These are phyloP conservation scores for Aphodius sticticus DNA, from an alignment of 2,888 invertebrate species.

Conservation along the genomic window DNA sequence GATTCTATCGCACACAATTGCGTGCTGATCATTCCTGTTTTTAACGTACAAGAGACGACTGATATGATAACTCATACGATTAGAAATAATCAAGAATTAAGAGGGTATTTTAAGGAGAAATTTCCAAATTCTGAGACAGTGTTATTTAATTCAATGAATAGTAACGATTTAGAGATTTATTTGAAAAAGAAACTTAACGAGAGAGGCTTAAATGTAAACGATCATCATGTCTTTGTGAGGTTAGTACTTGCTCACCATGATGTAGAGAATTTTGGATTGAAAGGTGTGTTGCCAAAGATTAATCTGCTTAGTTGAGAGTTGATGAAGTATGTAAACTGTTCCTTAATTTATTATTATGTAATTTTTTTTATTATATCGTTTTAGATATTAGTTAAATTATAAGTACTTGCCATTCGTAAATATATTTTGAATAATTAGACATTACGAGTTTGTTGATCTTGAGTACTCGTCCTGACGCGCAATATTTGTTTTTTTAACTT, in stretches of 20 bases:
- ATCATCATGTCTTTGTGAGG: slow-evolving; percentile 39
- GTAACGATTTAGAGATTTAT: slow-evolving; percentile 45
- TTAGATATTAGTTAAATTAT: not conserved
- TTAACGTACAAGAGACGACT: slow-evolving; percentile 48
- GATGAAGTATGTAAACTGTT: not conserved
- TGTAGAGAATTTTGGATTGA: slow-evolving; percentile 39
- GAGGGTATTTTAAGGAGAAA: slow-evolving; percentile 43
- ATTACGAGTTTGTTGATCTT: slow-evolving; percentile 8
- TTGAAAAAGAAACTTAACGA: slow-evolving; percentile 41
- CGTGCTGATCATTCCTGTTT: slow-evolving; percentile 48
- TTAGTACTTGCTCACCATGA: slow-evolving; percentile 44
- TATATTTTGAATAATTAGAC: not conserved
- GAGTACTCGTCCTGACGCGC: not conserved
- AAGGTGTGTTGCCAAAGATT: slow-evolving; percentile 32
- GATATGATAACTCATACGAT: slow-evolving; percentile 43
- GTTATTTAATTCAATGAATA: slow-evolving; percentile 47
- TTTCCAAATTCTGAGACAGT: slow-evolving; percentile 44
- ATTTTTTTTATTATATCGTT: not conserved
- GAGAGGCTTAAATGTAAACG: slow-evolving; percentile 37
- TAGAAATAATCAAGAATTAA: slow-evolving; percentile 41
- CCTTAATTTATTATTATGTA: not conserved
- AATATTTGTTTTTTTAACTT: not conserved
- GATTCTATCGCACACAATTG: slow-evolving; percentile 44
- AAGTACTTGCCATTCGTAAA: not conserved
- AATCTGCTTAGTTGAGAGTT: slow-evolving; percentile 23